Conservation (phyloP, 2,797 vertebrate species). For the Urocyon cinereoargenteus region DNA sequence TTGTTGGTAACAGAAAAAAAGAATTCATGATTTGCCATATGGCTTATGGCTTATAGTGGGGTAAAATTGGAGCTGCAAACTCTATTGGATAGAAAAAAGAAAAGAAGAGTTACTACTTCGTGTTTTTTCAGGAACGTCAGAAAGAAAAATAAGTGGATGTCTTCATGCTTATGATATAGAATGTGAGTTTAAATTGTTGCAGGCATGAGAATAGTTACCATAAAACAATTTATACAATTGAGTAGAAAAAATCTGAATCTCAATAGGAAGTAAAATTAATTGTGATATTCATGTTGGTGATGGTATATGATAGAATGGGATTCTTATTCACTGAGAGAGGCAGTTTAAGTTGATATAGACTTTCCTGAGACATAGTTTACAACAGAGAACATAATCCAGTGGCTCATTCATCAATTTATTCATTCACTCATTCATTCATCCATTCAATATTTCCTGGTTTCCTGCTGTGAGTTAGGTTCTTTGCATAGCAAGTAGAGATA, state of each 20-base stretch:
- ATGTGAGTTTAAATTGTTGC: neutral
- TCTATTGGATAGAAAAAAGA: neutral
- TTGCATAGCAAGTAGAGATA: neutral
- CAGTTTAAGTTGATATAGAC: neutral
- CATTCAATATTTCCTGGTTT: neutral
- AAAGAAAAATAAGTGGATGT: neutral
- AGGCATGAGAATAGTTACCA: neutral
- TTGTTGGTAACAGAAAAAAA: neutral
- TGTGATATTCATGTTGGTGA: neutral
- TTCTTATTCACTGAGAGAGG: neutral
- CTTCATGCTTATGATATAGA: neutral
- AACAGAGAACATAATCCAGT: neutral
- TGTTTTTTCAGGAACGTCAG: neutral
- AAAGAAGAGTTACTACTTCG: neutral
- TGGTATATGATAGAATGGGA: neutral
- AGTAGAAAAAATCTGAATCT: neutral
- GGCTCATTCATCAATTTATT: neutral
- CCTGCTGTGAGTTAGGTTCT: neutral
- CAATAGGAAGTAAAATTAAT: slow-evolving; percentile 12
- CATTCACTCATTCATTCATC: neutral
- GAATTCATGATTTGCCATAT: neutral
- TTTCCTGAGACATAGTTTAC: neutral
- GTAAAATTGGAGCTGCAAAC: neutral
- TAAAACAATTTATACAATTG: neutral
- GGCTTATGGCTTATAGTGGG: neutral